Conservation (phyloP, 2,113 vertebrate species). For the Dinomys branickii region DNA sequence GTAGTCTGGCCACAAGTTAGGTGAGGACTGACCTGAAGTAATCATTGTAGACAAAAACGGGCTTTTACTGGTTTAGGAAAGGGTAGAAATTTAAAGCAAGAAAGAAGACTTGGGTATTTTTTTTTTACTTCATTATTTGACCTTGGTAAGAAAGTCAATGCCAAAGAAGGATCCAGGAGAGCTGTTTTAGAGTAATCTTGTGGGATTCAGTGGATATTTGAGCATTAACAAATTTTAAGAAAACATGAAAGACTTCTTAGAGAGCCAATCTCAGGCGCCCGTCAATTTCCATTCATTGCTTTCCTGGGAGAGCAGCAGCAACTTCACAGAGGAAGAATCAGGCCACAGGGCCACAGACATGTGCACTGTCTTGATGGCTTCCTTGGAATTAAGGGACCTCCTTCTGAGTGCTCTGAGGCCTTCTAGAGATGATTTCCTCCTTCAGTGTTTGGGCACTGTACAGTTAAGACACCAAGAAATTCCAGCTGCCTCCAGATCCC, state of each 20-base stretch:
- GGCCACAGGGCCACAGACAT: not conserved
- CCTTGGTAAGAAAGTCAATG: not conserved
- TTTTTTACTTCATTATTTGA: not conserved
- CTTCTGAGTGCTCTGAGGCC: not conserved
- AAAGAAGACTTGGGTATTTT: not conserved
- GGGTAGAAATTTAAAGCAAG: not conserved
- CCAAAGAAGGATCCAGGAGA: not conserved
- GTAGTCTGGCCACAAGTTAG: constrained; percentile 11
- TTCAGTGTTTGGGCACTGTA: accelerated
- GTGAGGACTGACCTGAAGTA: not conserved
- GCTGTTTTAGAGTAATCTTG: not conserved
- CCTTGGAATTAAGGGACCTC: not conserved
- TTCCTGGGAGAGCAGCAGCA: not conserved
- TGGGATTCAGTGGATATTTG: not conserved
- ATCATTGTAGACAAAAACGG: constrained; percentile 33
- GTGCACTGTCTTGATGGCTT: not conserved
- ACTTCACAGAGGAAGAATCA: not conserved
- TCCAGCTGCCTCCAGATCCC: not conserved
- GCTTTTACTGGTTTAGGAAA: not conserved
- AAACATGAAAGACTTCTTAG: not conserved
- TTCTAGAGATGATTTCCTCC: not conserved
- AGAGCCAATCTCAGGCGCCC: not conserved
- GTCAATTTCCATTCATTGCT: no score
- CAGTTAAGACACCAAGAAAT: not conserved
- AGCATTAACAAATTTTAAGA: not conserved